Conservation (phyloP, 1,140 invertebrate species). For the Episyrphus balteatus region DNA sequence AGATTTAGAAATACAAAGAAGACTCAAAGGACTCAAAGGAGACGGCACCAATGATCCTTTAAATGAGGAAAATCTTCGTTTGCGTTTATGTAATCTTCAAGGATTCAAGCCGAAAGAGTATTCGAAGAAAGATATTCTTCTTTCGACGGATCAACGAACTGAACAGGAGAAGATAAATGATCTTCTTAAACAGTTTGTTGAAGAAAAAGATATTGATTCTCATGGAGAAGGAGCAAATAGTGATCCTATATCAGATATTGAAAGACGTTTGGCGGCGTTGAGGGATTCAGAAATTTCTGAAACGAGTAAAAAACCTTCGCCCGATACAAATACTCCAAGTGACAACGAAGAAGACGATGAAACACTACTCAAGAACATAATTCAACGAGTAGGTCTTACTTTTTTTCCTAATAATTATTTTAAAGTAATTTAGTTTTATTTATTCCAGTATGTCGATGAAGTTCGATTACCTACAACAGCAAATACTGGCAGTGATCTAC, state of each 20-base stretch:
- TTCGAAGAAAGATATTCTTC: constrained; percentile 24
- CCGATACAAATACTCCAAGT: constrained; percentile 27
- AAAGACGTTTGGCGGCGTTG: constrained; percentile 38
- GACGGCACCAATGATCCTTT: constrained; percentile 11
- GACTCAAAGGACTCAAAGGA: constrained; percentile 48
- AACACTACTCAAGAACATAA: constrained; percentile 33
- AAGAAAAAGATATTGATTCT: constrained; percentile 43
- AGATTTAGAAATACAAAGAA: constrained; percentile 41
- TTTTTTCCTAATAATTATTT: neutral
- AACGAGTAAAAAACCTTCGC: neutral
- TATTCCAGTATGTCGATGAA: constrained; percentile 23
- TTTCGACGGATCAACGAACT: constrained; percentile 38
- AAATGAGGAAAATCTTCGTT: constrained; percentile 41
- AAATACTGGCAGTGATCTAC: constrained; percentile 14
- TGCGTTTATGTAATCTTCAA: constrained; percentile 44
- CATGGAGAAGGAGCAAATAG: constrained; percentile 36
- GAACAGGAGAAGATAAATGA: constrained; percentile 52
- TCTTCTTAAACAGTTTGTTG: constrained; percentile 46
- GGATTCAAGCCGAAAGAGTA: constrained; percentile 37
- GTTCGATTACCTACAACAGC: constrained; percentile 16
- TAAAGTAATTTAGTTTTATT: neutral
- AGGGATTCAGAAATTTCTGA: constrained; percentile 19
- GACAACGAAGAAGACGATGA: constrained; percentile 38
- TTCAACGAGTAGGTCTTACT: constrained; percentile 18
- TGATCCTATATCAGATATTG: constrained; percentile 39